Base-by-base conservation (phyloP, 2,888 invertebrate genomes). In the Branchipolynoe longqiensis region DNA sequence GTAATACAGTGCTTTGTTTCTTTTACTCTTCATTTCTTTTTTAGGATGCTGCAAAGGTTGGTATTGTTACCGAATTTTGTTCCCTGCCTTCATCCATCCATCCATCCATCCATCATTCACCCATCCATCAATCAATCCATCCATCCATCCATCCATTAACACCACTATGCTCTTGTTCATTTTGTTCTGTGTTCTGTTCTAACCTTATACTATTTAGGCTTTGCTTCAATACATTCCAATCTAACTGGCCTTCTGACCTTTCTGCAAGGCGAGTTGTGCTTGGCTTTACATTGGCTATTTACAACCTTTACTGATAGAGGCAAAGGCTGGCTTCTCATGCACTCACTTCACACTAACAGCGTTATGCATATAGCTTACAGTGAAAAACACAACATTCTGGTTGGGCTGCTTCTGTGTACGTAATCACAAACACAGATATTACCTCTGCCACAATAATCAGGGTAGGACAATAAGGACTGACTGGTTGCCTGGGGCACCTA, bases 21-120 rank as follows among this genome's bases (percentile, higher is more conserved):
- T 58, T 58, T 82, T 36, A 36, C n/a, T 38, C 58, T 33, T 78
- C 58, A 33, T 82, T 82, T 82, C 38, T 78, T 48, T 58, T 82
- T n/a, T 82, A 82, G 82, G 82, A 82, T 36, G 82, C 82, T 25
- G 82, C 56, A 28, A 82, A 82, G 82, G 82, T 82, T 58, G 56
- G 82, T 82, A 82, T 36, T 78, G 78, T 78, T 8, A 78, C 33
- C n/a, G n/a, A 33, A n/a, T 69, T 69, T 69, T 69, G 69, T 69
- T 69, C 69, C 38, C 69, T 36, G 18, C 69, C 33, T n/a, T 33
- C 69, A n/a, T n/a, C n/a, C n/a, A n/a, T n/a, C n/a, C n/a, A n/a
- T n/a, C n/a, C n/a, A n/a, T n/a, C n/a, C n/a, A n/a, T n/a, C n/a
- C n/a, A n/a, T n/a, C n/a, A n/a, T n/a, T n/a, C n/a, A n/a, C n/a